A percentile compares a stretch with the other conserved stretches of the same genome.
These are phyloP conservation scores for Kryphioiulus occultus DNA, from an alignment of 2,888 invertebrate genomes.

Conservation along the genomic window DNA sequence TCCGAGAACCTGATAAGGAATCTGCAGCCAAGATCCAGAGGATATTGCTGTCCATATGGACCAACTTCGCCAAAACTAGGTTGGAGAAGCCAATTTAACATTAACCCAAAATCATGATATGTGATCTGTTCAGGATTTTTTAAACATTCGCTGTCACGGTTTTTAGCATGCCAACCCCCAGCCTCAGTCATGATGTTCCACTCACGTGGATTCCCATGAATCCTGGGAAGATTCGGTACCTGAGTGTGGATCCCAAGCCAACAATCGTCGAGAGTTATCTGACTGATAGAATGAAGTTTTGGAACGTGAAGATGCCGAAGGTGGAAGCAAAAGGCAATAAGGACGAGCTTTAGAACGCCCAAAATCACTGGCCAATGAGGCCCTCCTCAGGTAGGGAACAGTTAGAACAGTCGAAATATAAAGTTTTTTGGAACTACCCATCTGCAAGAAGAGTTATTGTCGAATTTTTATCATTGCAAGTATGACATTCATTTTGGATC, in stretches of 20 bases:
- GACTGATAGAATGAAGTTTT: constrained; percentile 47
- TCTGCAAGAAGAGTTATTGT: no score
- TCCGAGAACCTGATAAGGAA: background rate
- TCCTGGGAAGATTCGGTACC: constrained; percentile 49
- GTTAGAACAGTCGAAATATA: no score
- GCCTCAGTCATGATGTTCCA: constrained; percentile 29
- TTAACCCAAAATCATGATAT: background rate
- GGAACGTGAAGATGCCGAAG: constrained; percentile 46
- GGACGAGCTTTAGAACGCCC: constrained; percentile 43
- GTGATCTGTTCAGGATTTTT: background rate
- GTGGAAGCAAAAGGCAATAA: constrained; percentile 8
- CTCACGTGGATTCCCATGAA: constrained; percentile 51
- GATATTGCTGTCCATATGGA: constrained; percentile 46
- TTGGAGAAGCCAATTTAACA: background rate
- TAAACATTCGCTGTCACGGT: background rate
- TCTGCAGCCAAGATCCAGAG: constrained; percentile 37
- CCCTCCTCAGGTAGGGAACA: background rate
- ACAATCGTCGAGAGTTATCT: constrained; percentile 36
- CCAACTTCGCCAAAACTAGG: constrained; percentile 51
- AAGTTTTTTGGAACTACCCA: no score
- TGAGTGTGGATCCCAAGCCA: constrained; percentile 38
- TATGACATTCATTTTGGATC: no score
- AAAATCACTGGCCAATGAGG: background rate
- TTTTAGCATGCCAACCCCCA: constrained; percentile 51
- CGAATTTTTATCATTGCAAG: no score